Evolutionary conservation across 2,113 vertebrate species (phyloP), one percentile per base, ranked within the genome.

Genomic region (Morone saxatilis): DNA sequence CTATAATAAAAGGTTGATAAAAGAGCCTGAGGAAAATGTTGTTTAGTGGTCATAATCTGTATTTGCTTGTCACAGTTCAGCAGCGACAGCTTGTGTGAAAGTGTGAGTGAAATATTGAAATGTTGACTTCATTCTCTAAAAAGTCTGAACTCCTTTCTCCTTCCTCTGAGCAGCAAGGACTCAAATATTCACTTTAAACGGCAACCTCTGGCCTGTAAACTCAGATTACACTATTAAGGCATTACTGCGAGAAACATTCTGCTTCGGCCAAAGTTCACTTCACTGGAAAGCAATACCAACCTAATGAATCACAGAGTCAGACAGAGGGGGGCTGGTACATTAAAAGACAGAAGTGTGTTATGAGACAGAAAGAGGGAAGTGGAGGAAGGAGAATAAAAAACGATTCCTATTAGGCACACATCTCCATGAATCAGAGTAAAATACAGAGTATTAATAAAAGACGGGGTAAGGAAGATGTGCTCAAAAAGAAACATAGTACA

Each of bases 241-340:
- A 76, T 91, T 85, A 80, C 78, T 66, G 63, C 25, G n/a, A 84
- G 66, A 85, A 92, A 90, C 85, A 82, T 82, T 92, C 65, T 83
- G 89, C 79, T 73, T 83, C 3, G 88, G 80, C 81, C 91, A 93
- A 94, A 94, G 92, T 93, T 93, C 90, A 81, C 69, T 85, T 65
- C 57, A 47, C 80, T 81, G 84, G 85, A 83, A 88, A 91, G 85
- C 74, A 86, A 85, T 50, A 78, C 70, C 71, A 16, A 81, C 75
- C 69, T 76, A 84, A 88, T 91, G 88, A 92, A 88, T 90, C 83
- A 91, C 88, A 84, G 70, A 81, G 65, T 71, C 22, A n/a, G 13
- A 67, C 25, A 56, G 17, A 25, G 20, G 65, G n/a, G 19, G 69
- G 61, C 25, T 40, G 71, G 47, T 6, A 76, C 19, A 54, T 54